Percentiles rank a stretch among this genome's conserved stretches.
phyloP scores from a whole-genome alignment of 2,113 vertebrate species.

The Petaurus breviceps region DNA sequence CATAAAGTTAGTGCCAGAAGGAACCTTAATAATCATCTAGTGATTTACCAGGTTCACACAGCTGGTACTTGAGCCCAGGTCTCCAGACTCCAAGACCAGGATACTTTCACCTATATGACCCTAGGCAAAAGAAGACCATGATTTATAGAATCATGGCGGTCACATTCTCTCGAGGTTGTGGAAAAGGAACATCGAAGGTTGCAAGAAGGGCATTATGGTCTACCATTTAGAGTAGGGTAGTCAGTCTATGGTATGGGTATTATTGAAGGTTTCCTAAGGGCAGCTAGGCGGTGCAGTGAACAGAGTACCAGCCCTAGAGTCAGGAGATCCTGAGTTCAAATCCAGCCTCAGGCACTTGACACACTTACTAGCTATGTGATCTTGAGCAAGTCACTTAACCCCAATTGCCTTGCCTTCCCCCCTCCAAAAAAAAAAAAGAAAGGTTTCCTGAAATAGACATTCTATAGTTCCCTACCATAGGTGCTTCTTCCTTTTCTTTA shows the following conservation, averaged over 20 bases:
- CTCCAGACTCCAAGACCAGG: neutral
- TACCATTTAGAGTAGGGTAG: neutral
- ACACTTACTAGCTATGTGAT: too few species aligned
- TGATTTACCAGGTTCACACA: neutral
- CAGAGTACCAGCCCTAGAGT: too few species aligned
- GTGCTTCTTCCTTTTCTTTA: neutral
- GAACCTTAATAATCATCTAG: neutral
- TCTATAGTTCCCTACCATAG: neutral
- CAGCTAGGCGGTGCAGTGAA: too few species aligned
- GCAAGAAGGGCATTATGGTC: neutral
- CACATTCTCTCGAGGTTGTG: neutral
- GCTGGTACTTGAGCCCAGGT: neutral
- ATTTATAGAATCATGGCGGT: neutral
- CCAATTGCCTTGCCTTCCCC: too few species aligned
- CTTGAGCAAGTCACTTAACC: too few species aligned
- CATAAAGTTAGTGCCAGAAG: neutral
- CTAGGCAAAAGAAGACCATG: neutral
- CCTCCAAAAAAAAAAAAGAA: neutral
- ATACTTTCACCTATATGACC: neutral
- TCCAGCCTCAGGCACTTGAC: too few species aligned
- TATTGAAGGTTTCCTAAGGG: neutral
- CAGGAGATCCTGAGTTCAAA: too few species aligned
- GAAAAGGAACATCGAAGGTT: neutral
- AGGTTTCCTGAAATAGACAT: neutral
- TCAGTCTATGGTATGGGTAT: neutral